Percentiles rank a stretch among this genome's conserved stretches.
Evolutionary conservation across 2,888 invertebrate species (phyloP).

Genomic region (Zhengitettix transpicula): DNA sequence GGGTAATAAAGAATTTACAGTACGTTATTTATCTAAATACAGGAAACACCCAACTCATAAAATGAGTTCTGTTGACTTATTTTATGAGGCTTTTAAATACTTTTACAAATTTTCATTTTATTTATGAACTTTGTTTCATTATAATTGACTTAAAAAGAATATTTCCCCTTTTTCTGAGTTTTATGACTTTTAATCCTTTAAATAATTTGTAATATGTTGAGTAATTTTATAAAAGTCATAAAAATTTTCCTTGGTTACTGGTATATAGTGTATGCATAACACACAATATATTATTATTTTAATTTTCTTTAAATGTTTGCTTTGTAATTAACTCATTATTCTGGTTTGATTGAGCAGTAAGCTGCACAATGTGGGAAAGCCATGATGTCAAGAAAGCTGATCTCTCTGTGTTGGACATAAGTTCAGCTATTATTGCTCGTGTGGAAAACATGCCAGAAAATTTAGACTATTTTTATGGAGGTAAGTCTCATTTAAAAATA

Average conservation of each 20-base stretch:
- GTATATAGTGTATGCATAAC: background rate
- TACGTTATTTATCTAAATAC: too few species aligned
- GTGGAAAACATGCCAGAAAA: conserved; percentile 70
- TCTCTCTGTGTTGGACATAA: conserved; percentile 85
- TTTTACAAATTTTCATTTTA: too few species aligned
- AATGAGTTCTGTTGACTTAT: too few species aligned
- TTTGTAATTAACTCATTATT: background rate
- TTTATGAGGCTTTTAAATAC: too few species aligned
- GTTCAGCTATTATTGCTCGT: conserved; percentile 81
- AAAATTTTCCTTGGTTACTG: background rate
- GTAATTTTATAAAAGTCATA: too few species aligned
- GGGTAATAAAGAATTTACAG: too few species aligned
- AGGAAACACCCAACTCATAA: too few species aligned
- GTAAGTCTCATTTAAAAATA: conserved; percentile 18
- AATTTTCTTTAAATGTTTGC: background rate
- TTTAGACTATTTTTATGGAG: conserved; percentile 61
- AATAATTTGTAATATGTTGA: too few species aligned
- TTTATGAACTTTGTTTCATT: background rate
- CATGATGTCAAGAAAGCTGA: conserved; percentile 84
- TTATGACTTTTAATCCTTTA: background rate
- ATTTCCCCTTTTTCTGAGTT: background rate
- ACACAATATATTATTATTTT: background rate
- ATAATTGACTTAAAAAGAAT: conserved; percentile 1
- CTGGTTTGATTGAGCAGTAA: conserved; percentile 40
- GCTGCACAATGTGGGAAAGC: conserved; percentile 89